These are phyloP conservation scores for Rhizoglyphus robini DNA, from an alignment of 1,140 invertebrate species.

Conservation along the genomic window DNA sequence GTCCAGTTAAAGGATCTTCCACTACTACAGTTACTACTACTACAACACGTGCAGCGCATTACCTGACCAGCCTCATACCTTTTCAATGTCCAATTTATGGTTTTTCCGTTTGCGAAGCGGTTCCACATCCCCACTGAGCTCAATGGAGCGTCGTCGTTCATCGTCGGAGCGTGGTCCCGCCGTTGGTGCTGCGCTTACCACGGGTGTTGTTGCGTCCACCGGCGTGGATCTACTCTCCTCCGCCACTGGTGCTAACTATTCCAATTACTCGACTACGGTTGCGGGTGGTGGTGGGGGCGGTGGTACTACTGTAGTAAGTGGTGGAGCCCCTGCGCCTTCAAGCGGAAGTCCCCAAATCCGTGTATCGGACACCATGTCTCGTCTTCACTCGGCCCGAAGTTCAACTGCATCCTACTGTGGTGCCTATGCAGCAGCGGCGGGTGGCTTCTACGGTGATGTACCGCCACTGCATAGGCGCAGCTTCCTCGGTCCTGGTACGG, in stretches of 20 bases:
- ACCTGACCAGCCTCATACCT: not conserved
- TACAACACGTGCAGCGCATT: not conserved
- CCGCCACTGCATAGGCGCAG: constrained; percentile 28
- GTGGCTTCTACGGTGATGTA: constrained; percentile 26
- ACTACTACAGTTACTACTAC: too few relatives aligned
- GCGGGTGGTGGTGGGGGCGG: not conserved
- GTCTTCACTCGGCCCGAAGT: not conserved
- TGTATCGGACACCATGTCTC: not conserved
- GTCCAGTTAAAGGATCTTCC: not conserved
- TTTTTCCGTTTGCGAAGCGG: constrained; percentile 64
- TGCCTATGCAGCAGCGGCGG: too few relatives aligned
- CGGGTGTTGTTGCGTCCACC: too few relatives aligned
- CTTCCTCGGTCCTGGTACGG: constrained; percentile 32
- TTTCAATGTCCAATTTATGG: constrained; percentile 66
- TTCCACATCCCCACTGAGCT: constrained; percentile 9
- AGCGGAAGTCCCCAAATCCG: too few relatives aligned
- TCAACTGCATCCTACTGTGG: constrained; percentile 15
- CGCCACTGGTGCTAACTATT: not conserved
- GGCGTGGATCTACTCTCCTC: not conserved
- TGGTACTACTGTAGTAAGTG: too few relatives aligned
- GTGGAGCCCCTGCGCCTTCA: too few relatives aligned
- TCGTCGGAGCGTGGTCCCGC: constrained; percentile 16
- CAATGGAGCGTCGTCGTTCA: constrained; percentile 15
- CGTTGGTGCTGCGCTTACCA: too few relatives aligned
- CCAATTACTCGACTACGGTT: not conserved